Base-by-base conservation (phyloP, 1,140 invertebrate species). In the Hyles euphorbiae region DNA sequence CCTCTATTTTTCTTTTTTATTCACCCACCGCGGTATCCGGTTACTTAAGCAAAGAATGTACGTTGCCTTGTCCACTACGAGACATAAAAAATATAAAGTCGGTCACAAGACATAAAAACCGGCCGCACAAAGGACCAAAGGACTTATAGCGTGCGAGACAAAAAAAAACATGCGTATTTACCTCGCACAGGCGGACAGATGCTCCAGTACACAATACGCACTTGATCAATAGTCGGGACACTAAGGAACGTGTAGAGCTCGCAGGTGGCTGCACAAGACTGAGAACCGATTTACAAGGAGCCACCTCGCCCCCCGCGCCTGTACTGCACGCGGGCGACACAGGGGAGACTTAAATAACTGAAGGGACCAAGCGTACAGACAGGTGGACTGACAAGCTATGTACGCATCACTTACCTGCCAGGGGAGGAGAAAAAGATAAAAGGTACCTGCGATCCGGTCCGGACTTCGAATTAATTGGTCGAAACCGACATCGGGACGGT, bases 191-290 rank as follows among this genome's bases (percentile, higher is more conserved):
- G 12, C 34, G 22, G 58, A 54, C 54, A 60, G 63, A n/a, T 45
- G 51, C 40, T 55, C 34, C 58, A 8, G 34, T 10, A 57, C 65
- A 71, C 61, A 64, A 72, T 66, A 67, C 64, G 53, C 60, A 67
- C 68, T 68, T 61, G 48, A 55, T 71, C 68, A 65, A 69, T 63
- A 61, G 58, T 56, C 52, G 54, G 60, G 43, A 64, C 65, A 68
- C 54, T 58, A 44, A 61, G n/a, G 50, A 22, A 12, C 53, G 53
- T 54, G 53, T 78, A 72, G 56, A 68, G 68, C 67, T 67, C 69
- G 74, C 76, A 78, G 76, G 71, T 77, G 76, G 69, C 67, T 71
- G 66, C 61, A 69, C 69, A 62, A 69, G 65, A 79, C 76, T 78
- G 71, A 62, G 67, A 56, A 63, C 65, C 53, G 60, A 48, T 52